A percentile compares a stretch with the other conserved stretches of the same genome.
Conservation (phyloP, 1,140 invertebrate species). For the Calephelis nemesis region DNA sequence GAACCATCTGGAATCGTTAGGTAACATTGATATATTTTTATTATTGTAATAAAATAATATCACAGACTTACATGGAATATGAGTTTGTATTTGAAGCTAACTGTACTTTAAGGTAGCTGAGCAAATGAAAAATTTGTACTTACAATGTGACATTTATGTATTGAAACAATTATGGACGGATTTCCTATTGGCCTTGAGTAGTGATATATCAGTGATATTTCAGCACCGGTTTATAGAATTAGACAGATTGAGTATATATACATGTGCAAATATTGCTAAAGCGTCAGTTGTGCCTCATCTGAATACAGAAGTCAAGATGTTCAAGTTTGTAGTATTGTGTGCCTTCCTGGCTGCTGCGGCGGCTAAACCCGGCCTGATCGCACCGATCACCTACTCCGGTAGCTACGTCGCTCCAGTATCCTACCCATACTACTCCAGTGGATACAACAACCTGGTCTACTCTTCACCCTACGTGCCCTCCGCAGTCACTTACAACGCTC, state of each 20-base stretch:
- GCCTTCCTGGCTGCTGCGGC: conserved; percentile 25
- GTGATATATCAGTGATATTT: conserved; percentile 53
- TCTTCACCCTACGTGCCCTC: conserved; percentile 32
- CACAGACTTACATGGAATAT: no score
- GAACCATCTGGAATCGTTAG: no score
- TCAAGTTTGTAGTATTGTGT: conserved; percentile 30
- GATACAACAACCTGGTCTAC: background rate
- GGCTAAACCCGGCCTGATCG: conserved; percentile 27
- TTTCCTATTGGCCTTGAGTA: conserved; percentile 45
- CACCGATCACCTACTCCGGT: background rate
- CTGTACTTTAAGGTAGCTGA: background rate
- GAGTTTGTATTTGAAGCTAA: no score
- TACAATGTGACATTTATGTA: conserved; percentile 7
- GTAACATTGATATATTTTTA: no score
- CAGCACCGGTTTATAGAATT: conserved; percentile 42
- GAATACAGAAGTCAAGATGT: conserved; percentile 24
- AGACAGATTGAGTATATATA: conserved; percentile 42
- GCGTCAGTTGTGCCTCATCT: conserved; percentile 44
- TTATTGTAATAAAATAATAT: no score
- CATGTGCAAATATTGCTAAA: conserved; percentile 33
- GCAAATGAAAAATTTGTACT: background rate
- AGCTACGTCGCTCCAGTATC: background rate
- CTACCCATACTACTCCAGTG: conserved; percentile 1
- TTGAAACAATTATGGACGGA: conserved; percentile 15
- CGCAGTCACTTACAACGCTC: conserved; percentile 36